Evolutionary conservation across 2,888 invertebrate genomes (phyloP).

Genomic region (Brenthis hecate): DNA sequence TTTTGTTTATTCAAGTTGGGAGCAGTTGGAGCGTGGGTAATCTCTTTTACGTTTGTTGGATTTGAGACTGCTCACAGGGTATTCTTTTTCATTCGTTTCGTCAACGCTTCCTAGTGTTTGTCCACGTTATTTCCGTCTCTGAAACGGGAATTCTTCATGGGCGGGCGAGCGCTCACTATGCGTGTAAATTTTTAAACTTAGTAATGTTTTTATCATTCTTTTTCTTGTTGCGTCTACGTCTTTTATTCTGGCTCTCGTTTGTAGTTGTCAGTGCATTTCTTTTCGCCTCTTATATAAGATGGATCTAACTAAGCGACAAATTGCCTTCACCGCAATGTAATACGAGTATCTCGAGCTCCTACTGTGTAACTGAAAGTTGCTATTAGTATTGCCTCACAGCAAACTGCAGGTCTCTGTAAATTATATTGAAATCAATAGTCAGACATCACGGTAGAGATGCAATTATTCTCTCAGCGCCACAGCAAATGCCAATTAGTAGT

Average conservation of each 20-base stretch:
- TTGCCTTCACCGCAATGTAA: slow-evolving; percentile 20
- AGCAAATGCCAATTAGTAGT: slow-evolving; percentile 36
- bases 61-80: slow-evolving; percentile 63
- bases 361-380: not conserved
- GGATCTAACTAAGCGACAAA: slow-evolving; percentile 37
- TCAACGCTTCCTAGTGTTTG: slow-evolving; percentile 69
- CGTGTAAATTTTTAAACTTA: slow-evolving; percentile 74
- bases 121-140: slow-evolving; percentile 59
- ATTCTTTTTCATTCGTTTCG: slow-evolving; percentile 73
- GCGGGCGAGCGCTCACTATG: slow-evolving; percentile 64
- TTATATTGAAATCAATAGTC: slow-evolving; percentile 16
- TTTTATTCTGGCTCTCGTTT: slow-evolving; percentile 58
- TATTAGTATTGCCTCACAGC: not conserved
- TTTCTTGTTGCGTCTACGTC: slow-evolving; percentile 48
- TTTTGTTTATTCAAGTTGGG: slow-evolving; percentile 79
- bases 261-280: slow-evolving; percentile 50
- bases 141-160: slow-evolving; percentile 59
- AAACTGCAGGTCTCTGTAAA: slow-evolving; percentile 4
- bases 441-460: slow-evolving; percentile 23
- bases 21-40: slow-evolving; percentile 78
- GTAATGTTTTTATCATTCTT: slow-evolving; percentile 54
- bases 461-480: slow-evolving; percentile 21
- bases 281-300: slow-evolving; percentile 29
- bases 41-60: slow-evolving; percentile 79
- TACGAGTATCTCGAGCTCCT: not conserved